These are phyloP conservation scores for Synergus umbraculus DNA, from an alignment of 2,888 invertebrate genomes.

Conservation along the genomic window DNA sequence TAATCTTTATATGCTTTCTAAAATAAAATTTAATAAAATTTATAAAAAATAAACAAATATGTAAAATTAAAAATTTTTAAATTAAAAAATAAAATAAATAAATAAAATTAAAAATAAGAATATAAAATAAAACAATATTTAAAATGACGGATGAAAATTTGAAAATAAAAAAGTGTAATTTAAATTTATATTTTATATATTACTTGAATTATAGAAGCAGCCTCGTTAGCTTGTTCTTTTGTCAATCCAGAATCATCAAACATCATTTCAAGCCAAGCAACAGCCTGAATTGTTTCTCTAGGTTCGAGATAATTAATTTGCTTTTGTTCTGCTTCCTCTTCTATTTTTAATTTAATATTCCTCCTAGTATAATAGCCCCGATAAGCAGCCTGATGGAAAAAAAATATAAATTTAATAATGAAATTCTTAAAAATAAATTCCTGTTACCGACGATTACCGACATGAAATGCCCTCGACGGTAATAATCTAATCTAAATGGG, in stretches of 20 bases:
- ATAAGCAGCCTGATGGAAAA: slow-evolving; percentile 60
- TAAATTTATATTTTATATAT: slow-evolving; percentile 2
- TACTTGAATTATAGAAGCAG: slow-evolving; percentile 69
- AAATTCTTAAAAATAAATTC: background rate
- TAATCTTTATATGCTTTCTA: slow-evolving; percentile 59
- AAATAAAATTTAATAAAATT: background rate
- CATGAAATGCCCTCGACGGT: background rate
- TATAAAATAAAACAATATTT: background rate
- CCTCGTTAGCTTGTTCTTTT: slow-evolving; percentile 60
- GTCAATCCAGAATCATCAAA: slow-evolving; percentile 63
- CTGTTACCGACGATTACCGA: background rate
- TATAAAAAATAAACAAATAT: too few relatives aligned
- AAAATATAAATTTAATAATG: slow-evolving; percentile 33
- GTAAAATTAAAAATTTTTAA: background rate
- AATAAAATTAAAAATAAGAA: too few relatives aligned
- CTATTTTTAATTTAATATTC: slow-evolving; percentile 49
- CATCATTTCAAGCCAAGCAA: slow-evolving; percentile 68
- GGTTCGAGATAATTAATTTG: slow-evolving; percentile 39
- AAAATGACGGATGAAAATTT: background rate
- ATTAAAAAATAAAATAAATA: background rate
- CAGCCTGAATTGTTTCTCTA: slow-evolving; percentile 61
- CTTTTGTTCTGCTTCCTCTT: slow-evolving; percentile 11
- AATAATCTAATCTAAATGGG: background rate
- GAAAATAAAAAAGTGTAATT: background rate
- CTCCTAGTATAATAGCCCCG: slow-evolving; percentile 65